Conservation (phyloP, 2,797 vertebrate species). For the Paramormyrops hopkinsi region DNA sequence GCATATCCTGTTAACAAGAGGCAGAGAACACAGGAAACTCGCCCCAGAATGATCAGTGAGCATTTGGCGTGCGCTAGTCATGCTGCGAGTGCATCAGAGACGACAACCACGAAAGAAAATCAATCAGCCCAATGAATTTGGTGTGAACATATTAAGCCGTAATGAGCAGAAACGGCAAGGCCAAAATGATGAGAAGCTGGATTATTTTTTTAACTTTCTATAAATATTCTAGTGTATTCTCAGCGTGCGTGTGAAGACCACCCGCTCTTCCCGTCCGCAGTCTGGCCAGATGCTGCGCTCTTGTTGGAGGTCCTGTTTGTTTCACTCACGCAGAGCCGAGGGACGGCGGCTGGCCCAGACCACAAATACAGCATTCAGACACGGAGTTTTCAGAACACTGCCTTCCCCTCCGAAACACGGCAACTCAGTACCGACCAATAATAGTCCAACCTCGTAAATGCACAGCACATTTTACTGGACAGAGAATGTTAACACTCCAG, state of each 20-base stretch:
- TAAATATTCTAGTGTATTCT: constrained; percentile 44
- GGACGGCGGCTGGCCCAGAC: background rate
- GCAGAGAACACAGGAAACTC: background rate
- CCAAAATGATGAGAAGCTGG: constrained; percentile 44
- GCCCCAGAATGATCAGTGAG: background rate
- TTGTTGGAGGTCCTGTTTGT: constrained; percentile 2
- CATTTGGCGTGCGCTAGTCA: background rate
- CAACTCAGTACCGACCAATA: background rate
- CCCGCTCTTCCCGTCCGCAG: background rate
- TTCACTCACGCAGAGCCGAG: background rate
- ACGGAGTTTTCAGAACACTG: background rate
- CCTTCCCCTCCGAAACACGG: background rate
- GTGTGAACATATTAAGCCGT: constrained; percentile 52
- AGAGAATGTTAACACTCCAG: background rate
- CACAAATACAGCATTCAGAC: background rate
- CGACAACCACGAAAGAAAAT: constrained; percentile 36
- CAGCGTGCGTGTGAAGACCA: constrained; percentile 45
- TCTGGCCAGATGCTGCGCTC: background rate
- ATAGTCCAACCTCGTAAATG: background rate
- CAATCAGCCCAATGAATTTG: constrained; percentile 46
- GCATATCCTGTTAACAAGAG: background rate
- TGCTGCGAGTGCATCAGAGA: background rate
- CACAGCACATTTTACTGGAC: background rate
- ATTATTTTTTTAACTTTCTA: constrained; percentile 26
- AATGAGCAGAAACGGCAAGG: constrained; percentile 48